Conservation (phyloP, 2,797 vertebrate genomes). For the Spea hammondii region DNA sequence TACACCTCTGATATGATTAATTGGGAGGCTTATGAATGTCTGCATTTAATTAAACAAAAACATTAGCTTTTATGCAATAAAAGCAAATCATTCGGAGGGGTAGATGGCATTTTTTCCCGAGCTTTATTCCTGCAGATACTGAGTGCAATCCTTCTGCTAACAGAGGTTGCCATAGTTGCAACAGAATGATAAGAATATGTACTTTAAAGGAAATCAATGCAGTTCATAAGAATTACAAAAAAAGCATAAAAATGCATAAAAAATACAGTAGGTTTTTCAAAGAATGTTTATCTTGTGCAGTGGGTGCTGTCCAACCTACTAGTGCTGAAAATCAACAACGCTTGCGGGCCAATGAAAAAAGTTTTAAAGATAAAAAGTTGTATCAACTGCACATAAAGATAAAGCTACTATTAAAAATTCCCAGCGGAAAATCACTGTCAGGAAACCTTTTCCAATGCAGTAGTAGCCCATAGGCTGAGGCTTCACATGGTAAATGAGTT, state of each 20-base stretch:
- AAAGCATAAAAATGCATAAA: no score
- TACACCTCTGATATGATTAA: not conserved
- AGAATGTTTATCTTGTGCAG: not conserved
- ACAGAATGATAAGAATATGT: slow-evolving; percentile 21
- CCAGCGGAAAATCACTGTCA: no score
- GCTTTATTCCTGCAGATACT: slow-evolving; percentile 31
- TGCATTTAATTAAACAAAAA: slow-evolving; percentile 42
- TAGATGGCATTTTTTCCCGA: slow-evolving; percentile 36
- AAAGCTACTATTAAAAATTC: no score
- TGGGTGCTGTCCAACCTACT: not conserved
- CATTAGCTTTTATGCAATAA: slow-evolving; percentile 38
- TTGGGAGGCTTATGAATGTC: slow-evolving; percentile 38
- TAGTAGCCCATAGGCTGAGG: no score
- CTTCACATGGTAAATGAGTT: no score
- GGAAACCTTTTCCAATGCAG: no score
- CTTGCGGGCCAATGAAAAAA: no score
- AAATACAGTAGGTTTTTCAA: no score
- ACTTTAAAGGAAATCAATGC: slow-evolving; percentile 13
- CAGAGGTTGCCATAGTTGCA: slow-evolving; percentile 42
- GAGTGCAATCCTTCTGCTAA: slow-evolving; percentile 24
- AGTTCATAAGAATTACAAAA: not conserved
- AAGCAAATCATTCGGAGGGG: slow-evolving; percentile 17
- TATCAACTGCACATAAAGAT: no score
- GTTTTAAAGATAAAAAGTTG: no score
- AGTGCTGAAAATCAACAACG: not conserved